A percentile compares a stretch with the other conserved stretches of the same genome.
phyloP scores from a whole-genome alignment of 2,113 vertebrate species.

The Planiliza haematocheilus region DNA sequence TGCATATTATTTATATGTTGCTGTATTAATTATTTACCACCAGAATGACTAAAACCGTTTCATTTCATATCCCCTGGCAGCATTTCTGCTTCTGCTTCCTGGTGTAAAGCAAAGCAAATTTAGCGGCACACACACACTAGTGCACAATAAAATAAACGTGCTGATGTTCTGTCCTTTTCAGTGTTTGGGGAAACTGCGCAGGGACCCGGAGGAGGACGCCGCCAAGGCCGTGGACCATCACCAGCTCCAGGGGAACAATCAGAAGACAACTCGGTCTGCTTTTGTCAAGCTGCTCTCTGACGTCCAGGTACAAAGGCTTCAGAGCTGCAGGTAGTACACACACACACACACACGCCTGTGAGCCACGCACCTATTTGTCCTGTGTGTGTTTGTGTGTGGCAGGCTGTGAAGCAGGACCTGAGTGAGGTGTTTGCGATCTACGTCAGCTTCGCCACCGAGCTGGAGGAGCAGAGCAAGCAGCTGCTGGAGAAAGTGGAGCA shows the following conservation, averaged over 20 bases:
- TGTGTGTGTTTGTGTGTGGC: constrained; percentile 26
- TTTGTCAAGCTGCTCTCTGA: constrained; percentile 73
- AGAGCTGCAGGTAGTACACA: not conserved
- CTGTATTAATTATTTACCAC: too few relatives aligned
- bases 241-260: constrained; percentile 49
- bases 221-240: constrained; percentile 26
- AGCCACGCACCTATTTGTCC: not conserved
- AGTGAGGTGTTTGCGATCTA: constrained; percentile 76
- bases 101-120: too few relatives aligned
- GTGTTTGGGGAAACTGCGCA: constrained; percentile 73
- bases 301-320: constrained; percentile 69
- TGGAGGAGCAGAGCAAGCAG: constrained; percentile 79
- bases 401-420: constrained; percentile 79
- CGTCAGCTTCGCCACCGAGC: constrained; percentile 71
- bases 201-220: constrained; percentile 58
- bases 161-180: constrained; percentile 21
- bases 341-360: not conserved
- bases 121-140: too few relatives aligned
- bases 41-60: too few relatives aligned
- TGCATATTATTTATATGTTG: too few relatives aligned
- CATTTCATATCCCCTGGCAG: not conserved
- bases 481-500: constrained; percentile 69
- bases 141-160: too few relatives aligned
- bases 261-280: constrained; percentile 51
- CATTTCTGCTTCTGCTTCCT: too few relatives aligned